Percentiles rank a stretch among this genome's conserved stretches.
phyloP scores from a whole-genome alignment of 2,113 vertebrate genomes.

The Chaenocephalus aceratus region DNA sequence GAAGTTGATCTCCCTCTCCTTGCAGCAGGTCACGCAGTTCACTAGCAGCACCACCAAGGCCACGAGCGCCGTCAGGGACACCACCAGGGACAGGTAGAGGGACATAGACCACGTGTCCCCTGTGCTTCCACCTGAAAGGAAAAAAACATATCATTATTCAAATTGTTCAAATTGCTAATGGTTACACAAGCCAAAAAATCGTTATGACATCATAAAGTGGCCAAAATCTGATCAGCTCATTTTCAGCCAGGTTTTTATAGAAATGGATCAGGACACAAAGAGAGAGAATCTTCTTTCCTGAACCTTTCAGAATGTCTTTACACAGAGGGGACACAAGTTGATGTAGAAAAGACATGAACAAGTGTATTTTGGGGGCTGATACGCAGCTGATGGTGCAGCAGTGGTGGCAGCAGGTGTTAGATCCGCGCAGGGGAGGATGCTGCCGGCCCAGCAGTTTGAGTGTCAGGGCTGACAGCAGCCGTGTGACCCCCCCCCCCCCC shows the following conservation, averaged over 20 bases:
- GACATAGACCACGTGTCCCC: conserved; percentile 53
- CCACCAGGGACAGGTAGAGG: conserved; percentile 81
- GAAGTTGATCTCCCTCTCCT: conserved; percentile 96
- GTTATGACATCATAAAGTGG: too few relatives aligned
- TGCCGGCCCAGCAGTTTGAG: conserved; percentile 65
- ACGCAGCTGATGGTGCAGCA: conserved; percentile 62
- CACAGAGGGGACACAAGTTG: too few relatives aligned
- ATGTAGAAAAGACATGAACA: too few relatives aligned
- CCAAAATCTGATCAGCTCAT: too few relatives aligned
- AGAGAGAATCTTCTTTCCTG: too few relatives aligned
- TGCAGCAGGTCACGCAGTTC: conserved; percentile 96
- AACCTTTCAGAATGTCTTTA: too few relatives aligned
- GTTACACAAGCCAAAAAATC: too few relatives aligned
- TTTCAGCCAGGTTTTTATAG: too few relatives aligned
- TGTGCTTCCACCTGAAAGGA: conserved; percentile 56
- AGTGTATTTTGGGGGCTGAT: conserved; percentile 1
- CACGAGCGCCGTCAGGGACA: conserved; percentile 87
- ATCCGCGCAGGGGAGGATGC: conserved; percentile 32
- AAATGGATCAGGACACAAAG: too few relatives aligned
- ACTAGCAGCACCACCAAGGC: conserved; percentile 87
- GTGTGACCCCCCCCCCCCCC: not conserved
- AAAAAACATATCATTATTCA: conserved; percentile 21
- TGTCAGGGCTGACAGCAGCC: conserved; percentile 63
- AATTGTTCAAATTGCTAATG: not conserved
- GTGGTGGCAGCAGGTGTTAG: conserved; percentile 48